phyloP scores from a whole-genome alignment of 2,113 vertebrate species.

The Muscicapa adusta region DNA sequence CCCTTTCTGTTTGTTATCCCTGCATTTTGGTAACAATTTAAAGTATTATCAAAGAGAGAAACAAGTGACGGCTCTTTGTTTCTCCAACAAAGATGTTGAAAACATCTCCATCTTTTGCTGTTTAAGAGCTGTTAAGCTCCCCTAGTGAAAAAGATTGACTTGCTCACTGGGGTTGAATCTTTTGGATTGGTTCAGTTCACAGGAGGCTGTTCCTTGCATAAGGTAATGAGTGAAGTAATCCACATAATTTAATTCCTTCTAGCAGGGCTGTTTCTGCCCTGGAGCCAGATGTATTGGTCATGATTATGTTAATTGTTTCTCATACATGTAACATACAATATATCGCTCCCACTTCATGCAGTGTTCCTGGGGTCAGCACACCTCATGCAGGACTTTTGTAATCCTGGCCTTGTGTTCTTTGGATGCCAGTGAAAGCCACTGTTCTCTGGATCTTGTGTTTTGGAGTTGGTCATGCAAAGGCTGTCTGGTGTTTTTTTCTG shows the following conservation, averaged over 20 bases:
- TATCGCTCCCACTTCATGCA: not conserved
- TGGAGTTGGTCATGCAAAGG: not conserved
- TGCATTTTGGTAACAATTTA: not conserved
- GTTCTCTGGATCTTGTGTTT: not conserved
- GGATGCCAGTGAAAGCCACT: not conserved
- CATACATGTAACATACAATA: accelerated
- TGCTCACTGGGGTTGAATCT: not conserved
- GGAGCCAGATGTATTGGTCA: not conserved
- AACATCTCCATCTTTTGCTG: not conserved
- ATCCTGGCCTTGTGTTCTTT: not conserved
- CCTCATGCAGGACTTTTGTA: not conserved
- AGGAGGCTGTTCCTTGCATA: not conserved
- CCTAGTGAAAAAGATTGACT: not conserved
- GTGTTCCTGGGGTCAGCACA: not conserved
- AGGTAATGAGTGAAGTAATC: not conserved
- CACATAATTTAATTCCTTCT: not conserved
- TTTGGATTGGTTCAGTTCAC: not conserved
- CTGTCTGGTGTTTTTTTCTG: not conserved
- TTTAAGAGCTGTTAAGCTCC: not conserved
- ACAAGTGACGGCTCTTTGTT: not conserved
- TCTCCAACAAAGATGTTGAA: not conserved
- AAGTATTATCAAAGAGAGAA: not conserved
- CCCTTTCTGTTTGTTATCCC: not conserved
- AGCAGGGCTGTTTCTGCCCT: not conserved
- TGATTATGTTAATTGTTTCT: not conserved